Evolutionary conservation across 2,888 invertebrate species (phyloP).

Genomic region (Iselma pallidipennis): DNA sequence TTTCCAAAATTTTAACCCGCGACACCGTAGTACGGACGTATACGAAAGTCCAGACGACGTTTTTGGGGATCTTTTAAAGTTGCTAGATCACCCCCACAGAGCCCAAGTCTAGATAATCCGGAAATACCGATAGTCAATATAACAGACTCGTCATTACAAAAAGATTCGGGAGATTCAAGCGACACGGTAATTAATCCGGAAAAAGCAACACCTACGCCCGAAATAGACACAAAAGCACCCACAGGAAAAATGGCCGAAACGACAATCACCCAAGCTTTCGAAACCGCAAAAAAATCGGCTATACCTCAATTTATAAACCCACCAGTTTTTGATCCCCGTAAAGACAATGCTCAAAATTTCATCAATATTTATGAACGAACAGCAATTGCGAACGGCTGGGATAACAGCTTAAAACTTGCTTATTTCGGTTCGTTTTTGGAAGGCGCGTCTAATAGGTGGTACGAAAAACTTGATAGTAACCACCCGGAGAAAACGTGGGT

Average conservation of each 20-base stretch:
- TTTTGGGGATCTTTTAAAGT: no score
- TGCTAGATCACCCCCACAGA: no score
- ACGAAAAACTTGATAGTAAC: neutral
- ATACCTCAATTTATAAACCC: no score
- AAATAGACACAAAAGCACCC: neutral
- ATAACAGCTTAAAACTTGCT: neutral
- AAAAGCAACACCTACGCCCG: neutral
- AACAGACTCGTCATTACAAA: neutral
- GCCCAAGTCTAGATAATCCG: no score
- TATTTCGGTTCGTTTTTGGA: neutral
- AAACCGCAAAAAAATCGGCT: neutral
- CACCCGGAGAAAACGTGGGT: neutral
- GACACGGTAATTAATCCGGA: no score
- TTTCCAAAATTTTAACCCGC: no score
- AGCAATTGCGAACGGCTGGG: neutral
- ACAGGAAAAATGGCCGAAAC: neutral
- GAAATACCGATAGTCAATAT: no score
- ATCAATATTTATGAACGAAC: neutral
- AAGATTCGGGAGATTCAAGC: neutral
- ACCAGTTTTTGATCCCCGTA: neutral
- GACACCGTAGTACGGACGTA: no score
- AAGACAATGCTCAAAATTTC: neutral
- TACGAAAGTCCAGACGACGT: no score
- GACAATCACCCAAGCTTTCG: conserved; percentile 1
- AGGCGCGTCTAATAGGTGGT: neutral